Conservation (phyloP, 2,888 invertebrate species). For the Netelia fuscicornis region DNA sequence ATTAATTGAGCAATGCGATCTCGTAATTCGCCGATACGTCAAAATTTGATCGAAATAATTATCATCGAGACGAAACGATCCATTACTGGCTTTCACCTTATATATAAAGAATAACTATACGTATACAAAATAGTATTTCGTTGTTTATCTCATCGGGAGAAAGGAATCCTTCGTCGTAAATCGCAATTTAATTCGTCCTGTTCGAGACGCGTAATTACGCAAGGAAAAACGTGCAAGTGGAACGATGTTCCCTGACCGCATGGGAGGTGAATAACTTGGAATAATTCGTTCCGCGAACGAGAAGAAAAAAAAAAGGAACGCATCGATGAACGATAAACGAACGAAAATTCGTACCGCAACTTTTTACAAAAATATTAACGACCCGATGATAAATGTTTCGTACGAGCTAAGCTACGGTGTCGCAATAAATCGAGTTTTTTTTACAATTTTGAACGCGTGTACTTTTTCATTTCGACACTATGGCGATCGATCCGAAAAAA, state of each 20-base stretch:
- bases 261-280: conserved; percentile 21
- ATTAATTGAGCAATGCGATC: background rate
- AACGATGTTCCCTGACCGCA: conserved; percentile 29
- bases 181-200: conserved; percentile 67
- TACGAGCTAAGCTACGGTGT: background rate
- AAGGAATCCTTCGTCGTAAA: conserved; percentile 60
- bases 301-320: background rate
- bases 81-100: conserved; percentile 38
- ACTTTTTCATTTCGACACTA: conserved; percentile 16
- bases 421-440: background rate
- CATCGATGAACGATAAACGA: background rate
- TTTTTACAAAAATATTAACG: no score
- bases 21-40: background rate
- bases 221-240: conserved; percentile 64
- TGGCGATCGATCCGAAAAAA: background rate
- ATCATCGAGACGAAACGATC: conserved; percentile 11
- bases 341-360: background rate
- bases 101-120: background rate
- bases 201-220: conserved; percentile 62
- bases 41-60: background rate
- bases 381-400: background rate
- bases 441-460: background rate
- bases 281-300: background rate
- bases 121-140: conserved; percentile 34
- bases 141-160: conserved; percentile 55